Evolutionary conservation across 2,888 invertebrate genomes (phyloP).

Genomic region (Microchrysa polita): DNA sequence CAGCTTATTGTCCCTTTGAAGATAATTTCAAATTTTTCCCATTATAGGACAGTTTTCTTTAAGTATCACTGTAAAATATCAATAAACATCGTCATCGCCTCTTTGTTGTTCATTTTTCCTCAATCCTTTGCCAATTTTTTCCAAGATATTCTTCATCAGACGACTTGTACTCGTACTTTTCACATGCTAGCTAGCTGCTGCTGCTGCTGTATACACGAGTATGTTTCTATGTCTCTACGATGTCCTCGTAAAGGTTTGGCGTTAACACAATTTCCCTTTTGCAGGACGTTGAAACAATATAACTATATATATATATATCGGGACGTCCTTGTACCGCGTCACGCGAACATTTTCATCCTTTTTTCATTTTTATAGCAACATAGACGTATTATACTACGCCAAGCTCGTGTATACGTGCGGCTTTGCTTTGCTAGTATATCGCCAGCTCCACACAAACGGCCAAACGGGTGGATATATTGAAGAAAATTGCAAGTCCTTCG

Average conservation of each 20-base stretch:
- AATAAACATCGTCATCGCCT: too few relatives aligned
- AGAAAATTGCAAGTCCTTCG: constrained; percentile 20
- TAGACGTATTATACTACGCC: too few relatives aligned
- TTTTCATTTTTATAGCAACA: background rate
- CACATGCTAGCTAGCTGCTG: background rate
- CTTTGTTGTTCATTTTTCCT: background rate
- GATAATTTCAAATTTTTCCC: too few relatives aligned
- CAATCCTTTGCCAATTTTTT: background rate
- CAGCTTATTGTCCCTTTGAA: too few relatives aligned
- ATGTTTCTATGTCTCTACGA: background rate
- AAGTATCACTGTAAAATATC: too few relatives aligned
- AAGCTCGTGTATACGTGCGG: too few relatives aligned
- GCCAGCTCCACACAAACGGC: background rate
- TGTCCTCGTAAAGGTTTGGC: constrained; percentile 6
- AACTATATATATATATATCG: background rate
- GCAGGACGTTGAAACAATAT: too few relatives aligned
- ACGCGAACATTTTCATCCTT: constrained; percentile 6
- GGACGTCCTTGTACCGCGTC: constrained; percentile 11
- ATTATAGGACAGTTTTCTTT: too few relatives aligned
- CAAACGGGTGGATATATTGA: constrained; percentile 20
- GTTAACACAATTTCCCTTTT: constrained; percentile 42
- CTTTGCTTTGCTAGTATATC: background rate
- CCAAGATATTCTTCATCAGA: background rate
- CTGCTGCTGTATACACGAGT: too few relatives aligned
- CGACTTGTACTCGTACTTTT: too few relatives aligned